Conservation (phyloP, 2,888 invertebrate genomes). For the Siphlonurus alternatus region DNA sequence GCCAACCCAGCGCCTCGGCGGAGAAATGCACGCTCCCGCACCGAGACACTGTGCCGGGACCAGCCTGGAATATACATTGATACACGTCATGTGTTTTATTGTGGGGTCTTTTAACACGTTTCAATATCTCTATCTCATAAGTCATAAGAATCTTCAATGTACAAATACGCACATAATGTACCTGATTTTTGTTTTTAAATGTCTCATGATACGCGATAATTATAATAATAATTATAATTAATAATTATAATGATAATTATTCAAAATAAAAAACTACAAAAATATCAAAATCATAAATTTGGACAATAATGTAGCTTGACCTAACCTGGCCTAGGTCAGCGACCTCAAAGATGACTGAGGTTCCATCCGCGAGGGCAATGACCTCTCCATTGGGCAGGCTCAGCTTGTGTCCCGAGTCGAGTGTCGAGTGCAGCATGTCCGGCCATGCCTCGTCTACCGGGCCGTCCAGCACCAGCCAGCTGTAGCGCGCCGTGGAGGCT, state of each 20-base stretch:
- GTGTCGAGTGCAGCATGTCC: constrained; percentile 76
- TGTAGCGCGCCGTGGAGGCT: constrained; percentile 56
- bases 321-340: constrained; percentile 57
- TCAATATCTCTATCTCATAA: not conserved
- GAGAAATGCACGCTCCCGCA: not conserved
- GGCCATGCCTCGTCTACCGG: constrained; percentile 84
- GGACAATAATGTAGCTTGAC: too few species aligned
- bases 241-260: too few species aligned
- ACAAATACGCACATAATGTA: too few species aligned
- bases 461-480: constrained; percentile 89
- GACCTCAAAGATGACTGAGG: constrained; percentile 81
- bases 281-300: too few species aligned
- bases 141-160: too few species aligned
- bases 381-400: constrained; percentile 78
- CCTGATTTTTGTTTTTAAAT: too few species aligned
- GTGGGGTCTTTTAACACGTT: not conserved
- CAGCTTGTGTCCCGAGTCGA: constrained; percentile 77
- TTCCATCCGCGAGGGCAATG: constrained; percentile 59
- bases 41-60: not conserved
- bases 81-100: too few species aligned
- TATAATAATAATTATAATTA: too few species aligned
- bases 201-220: too few species aligned
- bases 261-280: too few species aligned
- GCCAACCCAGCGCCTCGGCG: not conserved
- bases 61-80: not conserved